Base-by-base conservation (phyloP, 2,797 vertebrate species). In the Scyliorhinus canicula region DNA sequence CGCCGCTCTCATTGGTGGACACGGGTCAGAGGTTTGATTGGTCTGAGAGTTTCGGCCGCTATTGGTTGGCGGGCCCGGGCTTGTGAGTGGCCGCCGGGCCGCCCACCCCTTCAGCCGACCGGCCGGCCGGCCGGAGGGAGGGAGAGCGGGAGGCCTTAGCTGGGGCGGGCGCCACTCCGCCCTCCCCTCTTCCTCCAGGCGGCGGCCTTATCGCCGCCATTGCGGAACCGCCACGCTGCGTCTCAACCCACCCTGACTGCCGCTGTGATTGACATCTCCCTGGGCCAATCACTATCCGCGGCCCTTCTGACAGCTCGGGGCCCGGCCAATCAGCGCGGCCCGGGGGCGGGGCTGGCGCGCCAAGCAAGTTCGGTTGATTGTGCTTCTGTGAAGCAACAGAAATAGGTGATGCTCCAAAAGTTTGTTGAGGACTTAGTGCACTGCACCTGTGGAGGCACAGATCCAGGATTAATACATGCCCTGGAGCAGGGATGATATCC, bases 1-100 rank as follows among this genome's bases (percentile, higher is more conserved):
- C 47, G 93, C 93, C 50, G 97, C 97, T 97, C 98, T 98, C 98
- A 98, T 98, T 98, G 98, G 98, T 98, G 98, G 98, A 98, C 98
- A 98, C 97, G 97, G 98, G 98, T 98, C 97, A 97, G 98, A 97
- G 97, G 98, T 98, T 98, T 98, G 98, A 98, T 98, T 98, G 98
- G 98, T 98, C 98, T 98, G 98, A 98, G 98, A 97, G 98, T 47
- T 74, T 31, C 6, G 44, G 44, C 67, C 93, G 93, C 93, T 35
- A 94, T 94, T 94, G 93, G 93, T 71, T 55, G 28, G 65, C 67
- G 67, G 65, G 44, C 5, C 67, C 65, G 21, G 31, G 3, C 26
- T 40, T 74, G 69, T 12, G 69, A 74, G 69, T 7, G 11, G 31
- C 8, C 2, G 69, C 11, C 69, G 0, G 69, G 26, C 69, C 69